phyloP scores from a whole-genome alignment of 2,888 invertebrate genomes.

The Stenichneumon culpator region DNA sequence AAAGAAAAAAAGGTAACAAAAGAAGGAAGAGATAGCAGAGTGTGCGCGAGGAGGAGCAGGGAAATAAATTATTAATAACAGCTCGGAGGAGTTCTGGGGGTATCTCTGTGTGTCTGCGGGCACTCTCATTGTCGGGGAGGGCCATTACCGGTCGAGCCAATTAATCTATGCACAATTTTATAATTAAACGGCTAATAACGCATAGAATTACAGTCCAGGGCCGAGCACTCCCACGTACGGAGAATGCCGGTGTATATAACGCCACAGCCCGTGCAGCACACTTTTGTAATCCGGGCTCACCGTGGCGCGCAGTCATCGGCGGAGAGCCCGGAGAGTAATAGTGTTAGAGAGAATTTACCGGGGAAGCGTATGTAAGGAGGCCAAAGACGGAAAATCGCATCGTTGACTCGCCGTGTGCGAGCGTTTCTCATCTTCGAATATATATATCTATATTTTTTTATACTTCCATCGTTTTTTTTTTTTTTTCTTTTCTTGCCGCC shows the following conservation, averaged over 20 bases:
- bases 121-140: conserved; percentile 78
- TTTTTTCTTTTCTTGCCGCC: conserved; percentile 57
- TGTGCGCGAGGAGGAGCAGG: conserved; percentile 70
- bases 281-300: conserved; percentile 1
- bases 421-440: conserved; percentile 21
- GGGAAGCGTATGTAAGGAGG: conserved; percentile 12
- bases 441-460: conserved; percentile 27
- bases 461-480: conserved; percentile 25
- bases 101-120: conserved; percentile 66
- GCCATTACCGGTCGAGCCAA: conserved; percentile 83
- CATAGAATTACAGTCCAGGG: conserved; percentile 84
- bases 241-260: conserved; percentile 21
- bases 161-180: conserved; percentile 85
- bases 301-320: conserved; percentile 1
- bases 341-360: conserved; percentile 14
- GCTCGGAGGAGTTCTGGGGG: conserved; percentile 50
- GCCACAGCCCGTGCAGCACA: conserved; percentile 5
- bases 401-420: conserved; percentile 40
- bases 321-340: conserved; percentile 1
- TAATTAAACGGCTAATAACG: conserved; percentile 85
- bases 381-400: conserved; percentile 30
- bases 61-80: conserved; percentile 81
- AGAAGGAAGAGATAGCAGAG: conserved; percentile 57
- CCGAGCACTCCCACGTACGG: conserved; percentile 82
- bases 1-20: conserved; percentile 74